These are phyloP conservation scores for Pelvicachromis taeniatus DNA, from an alignment of 2,113 vertebrate genomes.

Conservation along the genomic window DNA sequence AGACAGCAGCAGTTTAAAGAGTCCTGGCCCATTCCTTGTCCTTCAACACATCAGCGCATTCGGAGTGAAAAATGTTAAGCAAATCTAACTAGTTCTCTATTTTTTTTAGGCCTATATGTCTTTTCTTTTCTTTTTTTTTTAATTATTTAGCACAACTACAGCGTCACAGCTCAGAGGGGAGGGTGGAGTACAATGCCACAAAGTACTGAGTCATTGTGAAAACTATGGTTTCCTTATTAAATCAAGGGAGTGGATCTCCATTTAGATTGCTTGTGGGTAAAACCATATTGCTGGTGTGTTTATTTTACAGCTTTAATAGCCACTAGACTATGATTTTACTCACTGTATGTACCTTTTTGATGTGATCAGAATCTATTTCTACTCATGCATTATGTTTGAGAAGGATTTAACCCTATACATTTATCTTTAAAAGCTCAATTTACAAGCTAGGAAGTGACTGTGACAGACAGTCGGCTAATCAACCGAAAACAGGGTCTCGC, in stretches of 20 bases:
- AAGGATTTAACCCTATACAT: conserved; percentile 24
- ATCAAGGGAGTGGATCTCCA: background rate
- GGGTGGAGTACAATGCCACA: conserved; percentile 12
- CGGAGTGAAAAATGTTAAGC: background rate
- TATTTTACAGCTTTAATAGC: conserved; percentile 29
- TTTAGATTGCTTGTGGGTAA: conserved; percentile 20
- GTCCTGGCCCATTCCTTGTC: conserved; percentile 53
- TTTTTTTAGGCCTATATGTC: background rate
- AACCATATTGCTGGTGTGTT: conserved; percentile 45
- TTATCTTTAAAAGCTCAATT: conserved; percentile 42
- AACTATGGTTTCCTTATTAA: conserved; percentile 9
- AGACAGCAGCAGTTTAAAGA: conserved; percentile 45
- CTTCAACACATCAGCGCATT: conserved; percentile 35
- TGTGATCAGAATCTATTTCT: conserved; percentile 52
- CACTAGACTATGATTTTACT: conserved; percentile 30
- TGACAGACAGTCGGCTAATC: conserved; percentile 30
- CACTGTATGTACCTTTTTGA: conserved; percentile 2
- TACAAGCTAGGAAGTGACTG: conserved; percentile 51
- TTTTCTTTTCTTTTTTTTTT: background rate
- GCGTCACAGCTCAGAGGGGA: conserved; percentile 15
- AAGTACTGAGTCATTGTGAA: conserved; percentile 3
- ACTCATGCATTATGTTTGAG: conserved; percentile 64
- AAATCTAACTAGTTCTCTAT: background rate
- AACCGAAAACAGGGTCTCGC: conserved; percentile 42
- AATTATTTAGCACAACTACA: conserved; percentile 13